A percentile compares a stretch with the other conserved stretches of the same genome.
Evolutionary conservation across 1,140 invertebrate species (phyloP).

Genomic region (Hestina assimilis): DNA sequence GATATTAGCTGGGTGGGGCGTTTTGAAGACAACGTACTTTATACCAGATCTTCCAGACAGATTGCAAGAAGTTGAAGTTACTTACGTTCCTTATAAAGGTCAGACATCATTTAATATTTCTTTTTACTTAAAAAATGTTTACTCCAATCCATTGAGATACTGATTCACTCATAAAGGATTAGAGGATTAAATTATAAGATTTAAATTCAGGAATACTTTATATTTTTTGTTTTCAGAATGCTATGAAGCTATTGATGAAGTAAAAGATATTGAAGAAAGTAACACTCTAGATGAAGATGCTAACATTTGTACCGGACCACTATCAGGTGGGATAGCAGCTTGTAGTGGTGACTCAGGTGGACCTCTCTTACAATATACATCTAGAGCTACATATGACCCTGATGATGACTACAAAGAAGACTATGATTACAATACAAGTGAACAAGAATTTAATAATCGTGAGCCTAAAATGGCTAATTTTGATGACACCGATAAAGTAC

Average conservation of each 20-base stretch:
- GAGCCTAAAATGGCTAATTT: slow-evolving; percentile 22
- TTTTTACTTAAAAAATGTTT: background rate
- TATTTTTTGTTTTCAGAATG: slow-evolving; percentile 54
- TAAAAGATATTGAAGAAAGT: slow-evolving; percentile 48
- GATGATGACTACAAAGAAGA: slow-evolving; percentile 28
- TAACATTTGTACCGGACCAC: slow-evolving; percentile 82
- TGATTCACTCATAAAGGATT: too few species aligned
- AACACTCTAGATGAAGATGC: slow-evolving; percentile 62
- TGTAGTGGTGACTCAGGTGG: slow-evolving; percentile 85
- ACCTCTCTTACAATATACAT: slow-evolving; percentile 76
- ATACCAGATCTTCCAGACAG: slow-evolving; percentile 57
- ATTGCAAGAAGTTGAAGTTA: slow-evolving; percentile 70
- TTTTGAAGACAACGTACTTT: slow-evolving; percentile 50
- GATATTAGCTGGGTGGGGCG: slow-evolving; percentile 68
- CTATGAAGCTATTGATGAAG: slow-evolving; percentile 55
- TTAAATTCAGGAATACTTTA: too few species aligned
- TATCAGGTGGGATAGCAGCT: slow-evolving; percentile 78
- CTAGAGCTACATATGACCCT: slow-evolving; percentile 22
- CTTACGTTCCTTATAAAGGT: slow-evolving; percentile 63
- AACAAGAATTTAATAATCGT: slow-evolving; percentile 4
- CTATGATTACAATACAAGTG: slow-evolving; percentile 20
- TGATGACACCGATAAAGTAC: slow-evolving; percentile 24
- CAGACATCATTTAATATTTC: slow-evolving; percentile 9
- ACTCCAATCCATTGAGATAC: too few species aligned
- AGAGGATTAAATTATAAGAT: too few species aligned